Conservation (phyloP, 2,888 invertebrate species). For the Cactoblastis cactorum region DNA sequence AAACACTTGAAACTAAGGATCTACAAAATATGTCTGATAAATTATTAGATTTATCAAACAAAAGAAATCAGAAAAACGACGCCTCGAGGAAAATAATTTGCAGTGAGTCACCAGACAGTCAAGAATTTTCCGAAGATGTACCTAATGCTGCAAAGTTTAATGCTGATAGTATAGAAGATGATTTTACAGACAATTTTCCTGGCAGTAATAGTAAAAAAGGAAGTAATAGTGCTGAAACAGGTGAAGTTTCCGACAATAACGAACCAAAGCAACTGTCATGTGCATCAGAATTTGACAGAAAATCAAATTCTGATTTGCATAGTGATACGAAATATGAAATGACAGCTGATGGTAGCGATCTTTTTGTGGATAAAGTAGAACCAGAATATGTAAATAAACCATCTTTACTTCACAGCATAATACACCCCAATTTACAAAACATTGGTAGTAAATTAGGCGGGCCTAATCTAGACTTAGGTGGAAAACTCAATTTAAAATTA, state of each 20-base stretch:
- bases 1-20: conserved; percentile 34
- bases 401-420: conserved; percentile 23
- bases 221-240: conserved; percentile 4
- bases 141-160: neutral
- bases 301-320: neutral
- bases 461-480: too few relatives aligned
- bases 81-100: conserved; percentile 11
- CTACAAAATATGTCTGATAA: conserved; percentile 54
- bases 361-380: conserved; percentile 26
- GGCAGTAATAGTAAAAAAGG: neutral
- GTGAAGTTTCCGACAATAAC: neutral
- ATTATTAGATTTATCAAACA: conserved; percentile 33
- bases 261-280: neutral
- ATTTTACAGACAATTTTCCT: neutral
- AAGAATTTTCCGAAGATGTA: neutral
- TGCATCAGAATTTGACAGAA: neutral
- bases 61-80: conserved; percentile 1
- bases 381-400: conserved; percentile 21
- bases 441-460: neutral
- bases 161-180: neutral
- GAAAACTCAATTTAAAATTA: neutral
- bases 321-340: conserved; percentile 31
- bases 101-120: neutral
- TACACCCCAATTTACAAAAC: conserved; percentile 15
- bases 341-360: conserved; percentile 42